Conservation (phyloP, 2,888 invertebrate species). For the Caradrina kadenii region DNA sequence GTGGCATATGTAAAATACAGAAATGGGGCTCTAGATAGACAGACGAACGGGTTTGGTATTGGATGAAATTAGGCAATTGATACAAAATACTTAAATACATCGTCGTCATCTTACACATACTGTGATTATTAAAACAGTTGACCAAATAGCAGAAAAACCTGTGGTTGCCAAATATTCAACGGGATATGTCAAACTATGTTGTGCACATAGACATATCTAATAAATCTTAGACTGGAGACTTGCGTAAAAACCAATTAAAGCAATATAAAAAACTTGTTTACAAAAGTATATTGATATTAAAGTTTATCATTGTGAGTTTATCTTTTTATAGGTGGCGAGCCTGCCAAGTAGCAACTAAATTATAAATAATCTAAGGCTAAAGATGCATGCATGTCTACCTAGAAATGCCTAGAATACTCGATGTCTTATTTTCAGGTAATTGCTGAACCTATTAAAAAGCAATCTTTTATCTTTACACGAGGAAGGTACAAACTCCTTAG, state of each 20-base stretch:
- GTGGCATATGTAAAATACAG: background rate
- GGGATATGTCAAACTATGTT: slow-evolving; percentile 1
- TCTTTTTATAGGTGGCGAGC: background rate
- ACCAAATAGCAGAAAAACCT: background rate
- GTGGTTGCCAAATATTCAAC: background rate
- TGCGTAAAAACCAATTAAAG: slow-evolving; percentile 16
- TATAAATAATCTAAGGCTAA: background rate
- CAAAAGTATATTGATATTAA: background rate
- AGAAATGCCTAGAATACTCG: too few relatives aligned
- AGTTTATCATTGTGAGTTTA: background rate
- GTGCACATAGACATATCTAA: background rate
- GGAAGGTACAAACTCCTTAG: slow-evolving; percentile 10
- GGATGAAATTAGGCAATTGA: background rate
- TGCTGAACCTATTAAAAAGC: background rate
- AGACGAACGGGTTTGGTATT: background rate
- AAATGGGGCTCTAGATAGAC: background rate
- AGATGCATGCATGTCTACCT: background rate
- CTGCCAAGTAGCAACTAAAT: background rate
- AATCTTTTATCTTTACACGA: background rate
- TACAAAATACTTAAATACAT: background rate
- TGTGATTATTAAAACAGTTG: slow-evolving; percentile 2
- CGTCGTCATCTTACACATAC: background rate
- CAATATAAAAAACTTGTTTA: slow-evolving; percentile 14
- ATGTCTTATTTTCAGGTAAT: too few relatives aligned
- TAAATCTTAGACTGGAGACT: background rate